phyloP scores from a whole-genome alignment of 2,113 vertebrate species.

The Pachypanchax playfairii region DNA sequence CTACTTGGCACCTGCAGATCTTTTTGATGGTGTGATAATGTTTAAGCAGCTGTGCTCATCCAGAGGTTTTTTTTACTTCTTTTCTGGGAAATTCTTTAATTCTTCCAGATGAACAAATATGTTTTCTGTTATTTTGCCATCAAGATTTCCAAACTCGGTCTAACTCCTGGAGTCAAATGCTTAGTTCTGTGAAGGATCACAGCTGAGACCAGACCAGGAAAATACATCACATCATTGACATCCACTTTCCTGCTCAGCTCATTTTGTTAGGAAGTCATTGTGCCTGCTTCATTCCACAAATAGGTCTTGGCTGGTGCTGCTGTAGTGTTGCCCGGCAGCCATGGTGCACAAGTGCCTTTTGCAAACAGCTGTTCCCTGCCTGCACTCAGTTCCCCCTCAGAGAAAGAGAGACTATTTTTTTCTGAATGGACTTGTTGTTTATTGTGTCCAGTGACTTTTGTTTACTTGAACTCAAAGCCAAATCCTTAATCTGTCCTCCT shows the following conservation, averaged over 20 bases:
- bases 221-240: constrained; percentile 14
- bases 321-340: constrained; percentile 57
- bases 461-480: constrained; percentile 74
- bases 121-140: neutral
- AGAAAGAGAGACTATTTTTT: constrained; percentile 49
- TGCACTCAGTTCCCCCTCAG: constrained; percentile 38
- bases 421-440: constrained; percentile 78
- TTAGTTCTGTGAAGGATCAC: constrained; percentile 42
- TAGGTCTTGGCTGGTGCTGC: constrained; percentile 40
- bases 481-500: constrained; percentile 70
- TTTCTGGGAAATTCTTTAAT: neutral
- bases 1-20: too few species aligned
- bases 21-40: too few species aligned
- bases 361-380: constrained; percentile 67
- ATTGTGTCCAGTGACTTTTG: constrained; percentile 76
- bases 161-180: constrained; percentile 9
- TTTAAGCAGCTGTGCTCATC: too few species aligned
- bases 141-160: neutral
- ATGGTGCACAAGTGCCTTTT: constrained; percentile 47
- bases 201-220: constrained; percentile 34
- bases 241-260: constrained; percentile 30
- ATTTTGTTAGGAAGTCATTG: constrained; percentile 38
- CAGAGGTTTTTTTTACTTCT: too few species aligned
- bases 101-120: neutral
- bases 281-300: constrained; percentile 27